These are phyloP conservation scores for Pelusios castaneus DNA, from an alignment of 2,113 vertebrate genomes.

Conservation along the genomic window DNA sequence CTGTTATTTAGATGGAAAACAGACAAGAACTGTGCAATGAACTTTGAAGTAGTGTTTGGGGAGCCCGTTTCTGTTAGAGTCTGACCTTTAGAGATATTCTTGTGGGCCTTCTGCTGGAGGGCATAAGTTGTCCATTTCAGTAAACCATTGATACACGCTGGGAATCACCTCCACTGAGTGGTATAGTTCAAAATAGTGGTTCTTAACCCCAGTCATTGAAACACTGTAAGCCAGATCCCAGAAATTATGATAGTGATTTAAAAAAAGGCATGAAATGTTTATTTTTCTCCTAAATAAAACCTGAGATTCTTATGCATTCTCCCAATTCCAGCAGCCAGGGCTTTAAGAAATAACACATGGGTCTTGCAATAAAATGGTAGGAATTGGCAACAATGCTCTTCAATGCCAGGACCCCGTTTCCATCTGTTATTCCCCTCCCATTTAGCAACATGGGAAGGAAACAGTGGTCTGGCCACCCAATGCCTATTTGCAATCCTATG, in stretches of 20 bases:
- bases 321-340: neutral
- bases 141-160: neutral
- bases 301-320: neutral
- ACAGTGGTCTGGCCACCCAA: neutral
- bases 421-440: neutral
- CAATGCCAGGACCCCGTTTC: neutral
- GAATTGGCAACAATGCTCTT: neutral
- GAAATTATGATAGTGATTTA: fast-evolving
- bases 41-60: too few species aligned
- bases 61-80: neutral
- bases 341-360: neutral
- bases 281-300: neutral
- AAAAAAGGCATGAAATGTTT: neutral
- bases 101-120: neutral
- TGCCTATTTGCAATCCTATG: neutral
- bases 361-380: too few species aligned
- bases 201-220: neutral
- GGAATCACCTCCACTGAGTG: neutral
- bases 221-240: neutral
- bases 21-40: too few species aligned
- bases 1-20: too few species aligned
- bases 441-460: neutral
- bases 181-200: neutral
- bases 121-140: neutral
- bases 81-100: too few species aligned